These are phyloP conservation scores for Lepetodrilus schrolli DNA, from an alignment of 2,888 invertebrate genomes.

Conservation along the genomic window DNA sequence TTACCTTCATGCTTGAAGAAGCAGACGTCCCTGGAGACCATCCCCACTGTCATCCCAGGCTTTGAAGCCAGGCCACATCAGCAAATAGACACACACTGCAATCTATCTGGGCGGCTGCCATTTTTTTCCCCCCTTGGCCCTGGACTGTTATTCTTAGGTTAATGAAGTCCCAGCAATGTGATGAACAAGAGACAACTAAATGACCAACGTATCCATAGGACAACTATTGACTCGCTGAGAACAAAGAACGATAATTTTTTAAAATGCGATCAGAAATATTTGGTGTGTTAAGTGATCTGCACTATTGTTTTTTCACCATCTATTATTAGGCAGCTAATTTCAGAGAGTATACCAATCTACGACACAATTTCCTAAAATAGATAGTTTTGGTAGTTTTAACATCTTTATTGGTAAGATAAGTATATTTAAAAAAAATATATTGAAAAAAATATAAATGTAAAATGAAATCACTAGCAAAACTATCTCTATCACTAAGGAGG, in stretches of 20 bases:
- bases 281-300: no score
- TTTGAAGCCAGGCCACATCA: background rate
- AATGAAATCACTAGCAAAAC: no score
- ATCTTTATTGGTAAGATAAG: no score
- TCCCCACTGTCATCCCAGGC: background rate
- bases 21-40: conserved; percentile 6
- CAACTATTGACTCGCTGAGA: background rate
- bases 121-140: background rate
- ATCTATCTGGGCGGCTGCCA: background rate
- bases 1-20: conserved; percentile 31
- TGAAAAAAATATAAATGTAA: no score
- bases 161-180: conserved; percentile 4
- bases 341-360: no score
- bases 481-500: no score
- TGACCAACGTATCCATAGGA: background rate
- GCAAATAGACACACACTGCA: background rate
- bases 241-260: background rate
- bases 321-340: no score
- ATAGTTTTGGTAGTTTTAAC: no score
- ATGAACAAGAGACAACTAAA: background rate
- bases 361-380: no score
- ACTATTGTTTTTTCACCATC: no score
- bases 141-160: conserved; percentile 7
- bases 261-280: background rate
- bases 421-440: no score